Conservation (phyloP, 1,140 invertebrate genomes). For the Acromyrmex echinatior region DNA sequence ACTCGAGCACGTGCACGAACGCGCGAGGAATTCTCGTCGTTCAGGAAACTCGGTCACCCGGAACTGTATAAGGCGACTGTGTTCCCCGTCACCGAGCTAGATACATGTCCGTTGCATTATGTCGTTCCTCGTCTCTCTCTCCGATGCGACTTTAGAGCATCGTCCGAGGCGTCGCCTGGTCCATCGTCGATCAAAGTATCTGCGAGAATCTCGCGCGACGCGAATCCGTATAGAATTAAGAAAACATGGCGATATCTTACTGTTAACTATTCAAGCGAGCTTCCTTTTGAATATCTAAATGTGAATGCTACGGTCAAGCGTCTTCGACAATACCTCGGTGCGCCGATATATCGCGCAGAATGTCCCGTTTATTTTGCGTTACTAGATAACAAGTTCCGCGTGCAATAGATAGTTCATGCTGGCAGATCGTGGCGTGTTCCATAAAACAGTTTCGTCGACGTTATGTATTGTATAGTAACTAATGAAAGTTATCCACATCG, state of each 20-base stretch:
- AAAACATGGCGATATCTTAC: not conserved
- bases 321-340: constrained; percentile 5
- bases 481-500: not conserved
- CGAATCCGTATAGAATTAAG: not conserved
- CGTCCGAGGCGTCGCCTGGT: not conserved
- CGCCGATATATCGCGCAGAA: not conserved
- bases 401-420: not conserved
- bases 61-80: constrained; percentile 71
- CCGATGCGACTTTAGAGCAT: not conserved
- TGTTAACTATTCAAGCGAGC: not conserved
- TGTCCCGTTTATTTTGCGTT: constrained; percentile 7
- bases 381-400: not conserved
- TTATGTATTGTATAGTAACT: not conserved
- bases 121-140: not conserved
- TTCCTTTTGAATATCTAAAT: not conserved
- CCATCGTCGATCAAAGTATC: not conserved
- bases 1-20: constrained; percentile 10
- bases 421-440: not conserved
- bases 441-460: not conserved
- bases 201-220: not conserved
- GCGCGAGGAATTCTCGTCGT: constrained; percentile 36
- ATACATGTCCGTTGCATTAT: constrained; percentile 33
- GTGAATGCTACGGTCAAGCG: not conserved
- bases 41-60: constrained; percentile 80
- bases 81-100: constrained; percentile 35